Base-by-base conservation (phyloP, 2,113 vertebrate species). In the Actenoides lindsayi region DNA sequence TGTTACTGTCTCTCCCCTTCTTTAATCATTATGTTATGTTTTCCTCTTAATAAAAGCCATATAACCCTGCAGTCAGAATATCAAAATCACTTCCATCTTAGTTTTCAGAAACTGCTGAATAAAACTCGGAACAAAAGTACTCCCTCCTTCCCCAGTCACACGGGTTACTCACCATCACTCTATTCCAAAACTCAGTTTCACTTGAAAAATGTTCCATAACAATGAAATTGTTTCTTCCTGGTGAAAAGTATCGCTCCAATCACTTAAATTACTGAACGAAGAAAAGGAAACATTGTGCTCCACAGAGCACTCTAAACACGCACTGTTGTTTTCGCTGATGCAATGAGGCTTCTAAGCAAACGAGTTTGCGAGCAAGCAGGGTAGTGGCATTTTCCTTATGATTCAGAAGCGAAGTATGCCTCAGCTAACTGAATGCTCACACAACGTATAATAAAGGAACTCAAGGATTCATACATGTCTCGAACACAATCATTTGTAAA, bases 331-430 rank as follows among this genome's bases (percentile, higher is more conserved):
- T 88, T 94, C n/a, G 89, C 94, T 97, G 81, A 89, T 92, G 78
- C 97, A 97, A 94, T 25, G 91, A 93, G 89, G 86, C 96, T 98
- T 90, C 94, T 93, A 93, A 96, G 96, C 97, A 96, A 96, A 96
- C 57, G 41, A 95, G 97, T 97, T 94, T 96, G 95, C 84, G 92
- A 94, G 94, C 94, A 88, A 93, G 96, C 92, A 95, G 97, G 97
- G 98, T 86, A 98, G 90, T 97, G 96, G 94, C 96, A 96, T 96
- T 97, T 95, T 96, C 96, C 95, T 96, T 93, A 96, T 98, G 98
- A 98, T 98, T 98, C 98, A 98, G 98, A 97, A 92, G 78, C 7
- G 14, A 98, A 98, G 94, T 90, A 97, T 95, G 97, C 77, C 94
- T 97, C 94, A 92, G 95, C 97, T 95, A 97, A 94, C 84, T 96